Evolutionary conservation across 2,797 vertebrate species (phyloP), one percentile per base, ranked within the genome.

Genomic region (Clarias pachynema): DNA sequence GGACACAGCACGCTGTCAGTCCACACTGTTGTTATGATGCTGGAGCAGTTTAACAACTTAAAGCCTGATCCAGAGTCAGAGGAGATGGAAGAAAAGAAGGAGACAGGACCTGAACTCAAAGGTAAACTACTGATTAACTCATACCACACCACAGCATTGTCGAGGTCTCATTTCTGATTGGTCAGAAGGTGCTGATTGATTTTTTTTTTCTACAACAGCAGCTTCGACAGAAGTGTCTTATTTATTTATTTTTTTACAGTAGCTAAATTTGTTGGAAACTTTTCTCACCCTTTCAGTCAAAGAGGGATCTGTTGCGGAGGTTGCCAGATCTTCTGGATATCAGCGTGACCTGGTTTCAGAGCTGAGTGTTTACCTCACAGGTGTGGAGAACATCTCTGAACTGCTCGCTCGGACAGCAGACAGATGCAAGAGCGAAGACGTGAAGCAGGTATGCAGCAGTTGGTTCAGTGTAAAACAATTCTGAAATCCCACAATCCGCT

Each of bases 331-430:
- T 22, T 1, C 91, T 69, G 22, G 65, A 85, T 84, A 94, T 83
- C 90, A 94, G 82, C 93, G 93, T 69, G 29, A 70, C 0, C 87
- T 73, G 74, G 91, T 88, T 87, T 92, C 94, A 88, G 91, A 96
- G 89, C 90, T 96, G 65, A 91, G 93, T 26, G 91, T 88, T 90
- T 93, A 93, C 0, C 86, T 97, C 77, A 86, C 92, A 86, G 91
- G 91, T 86, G 88, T 95, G 88, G 92, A 93, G 1, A 95, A 95
- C 59, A 85, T 95, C 40, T n/a, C 81, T 44, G 94, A 95, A 87
- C 92, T 96, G 89, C 86, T 97, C 90, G 94, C 92, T 84, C 91
- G 91, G 77, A 94, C 92, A 84, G 94, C 94, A n/a, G 91, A 93
- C 84, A 93, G 79, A 86, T 93, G 94, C 89, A 92, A 96, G 83